phyloP scores from a whole-genome alignment of 2,888 invertebrate genomes.

The Phyto melanocephala region DNA sequence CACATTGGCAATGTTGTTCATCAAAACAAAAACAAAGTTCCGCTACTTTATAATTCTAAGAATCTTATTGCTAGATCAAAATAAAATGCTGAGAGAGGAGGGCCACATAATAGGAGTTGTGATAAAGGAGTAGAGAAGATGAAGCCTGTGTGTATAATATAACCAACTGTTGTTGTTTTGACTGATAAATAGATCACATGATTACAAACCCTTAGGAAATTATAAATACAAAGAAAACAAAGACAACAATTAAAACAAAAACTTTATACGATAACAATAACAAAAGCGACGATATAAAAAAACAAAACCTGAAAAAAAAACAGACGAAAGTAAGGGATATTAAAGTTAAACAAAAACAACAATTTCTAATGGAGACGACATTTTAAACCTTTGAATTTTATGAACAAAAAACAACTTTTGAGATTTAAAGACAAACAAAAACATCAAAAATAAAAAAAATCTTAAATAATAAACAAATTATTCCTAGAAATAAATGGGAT shows the following conservation, averaged over 20 bases:
- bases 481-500: constrained; percentile 52
- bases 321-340: neutral
- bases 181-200: neutral
- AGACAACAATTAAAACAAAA: neutral
- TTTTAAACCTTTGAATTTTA: constrained; percentile 18
- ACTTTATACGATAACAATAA: neutral
- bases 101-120: neutral
- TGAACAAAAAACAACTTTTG: neutral
- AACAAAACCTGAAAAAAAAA: neutral
- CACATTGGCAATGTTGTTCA: neutral
- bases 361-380: constrained; percentile 1
- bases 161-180: constrained; percentile 44
- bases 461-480: constrained; percentile 55
- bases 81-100: constrained; percentile 7
- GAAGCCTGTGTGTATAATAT: neutral
- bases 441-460: constrained; percentile 41
- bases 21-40: constrained; percentile 36
- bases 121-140: neutral
- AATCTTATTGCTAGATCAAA: constrained; percentile 42
- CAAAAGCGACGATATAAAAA: neutral
- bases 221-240: neutral
- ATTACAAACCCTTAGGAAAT: constrained; percentile 20
- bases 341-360: neutral
- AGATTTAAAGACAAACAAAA: constrained; percentile 4
- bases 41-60: constrained; percentile 37